phyloP scores from a whole-genome alignment of 1,140 invertebrate species.

The Frieseomelitta varia region DNA sequence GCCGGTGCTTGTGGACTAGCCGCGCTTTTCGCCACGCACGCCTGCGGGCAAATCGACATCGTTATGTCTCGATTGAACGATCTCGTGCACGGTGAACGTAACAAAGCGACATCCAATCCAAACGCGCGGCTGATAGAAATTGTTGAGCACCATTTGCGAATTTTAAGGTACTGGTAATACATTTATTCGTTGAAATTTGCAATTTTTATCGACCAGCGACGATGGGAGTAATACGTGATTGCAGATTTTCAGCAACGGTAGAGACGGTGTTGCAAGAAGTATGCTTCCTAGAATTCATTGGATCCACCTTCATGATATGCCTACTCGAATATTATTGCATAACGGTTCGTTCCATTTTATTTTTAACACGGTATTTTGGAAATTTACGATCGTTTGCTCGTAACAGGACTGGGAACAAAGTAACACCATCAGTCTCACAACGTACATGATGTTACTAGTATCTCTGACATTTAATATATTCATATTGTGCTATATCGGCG shows the following conservation, averaged over 20 bases:
- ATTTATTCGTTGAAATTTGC: no score
- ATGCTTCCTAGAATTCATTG: constrained; percentile 66
- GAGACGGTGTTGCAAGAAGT: constrained; percentile 62
- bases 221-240: neutral
- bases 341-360: constrained; percentile 47
- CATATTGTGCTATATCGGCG: constrained; percentile 70
- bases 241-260: constrained; percentile 61
- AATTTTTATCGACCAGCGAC: neutral
- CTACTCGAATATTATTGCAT: constrained; percentile 70
- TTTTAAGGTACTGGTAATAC: constrained; percentile 35
- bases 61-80: constrained; percentile 45
- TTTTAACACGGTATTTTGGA: no score
- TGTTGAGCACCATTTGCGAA: constrained; percentile 44
- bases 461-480: constrained; percentile 70
- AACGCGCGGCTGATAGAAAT: constrained; percentile 40
- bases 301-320: constrained; percentile 70
- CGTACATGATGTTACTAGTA: constrained; percentile 59
- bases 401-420: constrained; percentile 65
- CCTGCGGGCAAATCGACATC: constrained; percentile 63
- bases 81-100: constrained; percentile 19
- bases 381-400: neutral
- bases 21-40: constrained; percentile 53
- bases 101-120: neutral
- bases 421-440: constrained; percentile 52
- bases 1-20: constrained; percentile 49